Evolutionary conservation across 92 coral and sea anemone species (phyloP), one percentile per base, ranked within the genome.

Genomic region (Zoanthus gigantus): DNA sequence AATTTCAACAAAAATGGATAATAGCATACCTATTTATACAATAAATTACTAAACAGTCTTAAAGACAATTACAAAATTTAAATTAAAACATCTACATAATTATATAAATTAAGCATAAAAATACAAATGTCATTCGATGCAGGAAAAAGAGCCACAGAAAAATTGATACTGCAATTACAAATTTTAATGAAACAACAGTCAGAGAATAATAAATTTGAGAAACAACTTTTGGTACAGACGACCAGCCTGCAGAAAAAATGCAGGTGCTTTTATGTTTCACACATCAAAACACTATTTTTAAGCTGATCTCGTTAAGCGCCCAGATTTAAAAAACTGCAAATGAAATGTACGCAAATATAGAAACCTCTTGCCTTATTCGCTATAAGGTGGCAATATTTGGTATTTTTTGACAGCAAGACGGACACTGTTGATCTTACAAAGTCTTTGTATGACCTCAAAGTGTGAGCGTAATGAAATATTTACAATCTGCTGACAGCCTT

Each of bases 391-490:
- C 63, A 69, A 31, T 54, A 17, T 77, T 30, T 54, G 47, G 14
- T 29, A 8, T 46, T 74, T 17, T 50, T 17, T 72, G 46, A 29
- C n/a, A 14, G 9, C 52, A 34, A 42, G 16, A 79, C 7, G 42
- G 47, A 17, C 44, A 30, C 71, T 58, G 13, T 46, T 66, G 74
- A 66, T 80, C 85, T 18, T 10, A 32, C 74, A 23, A 80, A 50
- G 14, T 46, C 72, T 31, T 9, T 42, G 0, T 31, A 16, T 79
- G 83, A 81, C 60, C 85, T 80, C 85, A 65, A 63, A 67, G 75
- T 30, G 63, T 7, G 74, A 65, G 85, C 46, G 28, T 65, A 81
- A 81, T 81, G 37, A 56, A 79, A 79, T 79, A 81, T 63, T 65
- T 46, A 66, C 74, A 66, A 29, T 28, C 48, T 2, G 16, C 45